A percentile compares a stretch with the other conserved stretches of the same genome.
Conservation (phyloP, 1,140 invertebrate species). For the Cryptotermes secundus region DNA sequence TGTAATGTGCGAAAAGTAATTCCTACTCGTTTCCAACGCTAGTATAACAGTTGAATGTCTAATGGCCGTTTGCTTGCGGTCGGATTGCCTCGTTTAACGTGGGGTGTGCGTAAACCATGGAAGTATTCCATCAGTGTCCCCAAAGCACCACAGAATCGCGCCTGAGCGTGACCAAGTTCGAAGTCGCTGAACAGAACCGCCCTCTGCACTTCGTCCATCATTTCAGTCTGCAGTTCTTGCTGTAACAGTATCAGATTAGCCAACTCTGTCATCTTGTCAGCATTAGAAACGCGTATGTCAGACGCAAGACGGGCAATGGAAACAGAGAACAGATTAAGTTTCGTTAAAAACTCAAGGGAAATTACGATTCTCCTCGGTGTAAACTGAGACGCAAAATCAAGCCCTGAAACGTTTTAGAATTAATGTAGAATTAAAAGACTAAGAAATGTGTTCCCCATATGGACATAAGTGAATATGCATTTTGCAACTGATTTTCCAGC, state of each 20-base stretch:
- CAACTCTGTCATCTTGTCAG: not conserved
- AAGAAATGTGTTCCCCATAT: too few relatives aligned
- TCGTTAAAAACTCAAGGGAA: too few relatives aligned
- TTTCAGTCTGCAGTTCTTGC: not conserved
- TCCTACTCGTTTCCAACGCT: not conserved
- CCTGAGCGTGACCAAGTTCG: not conserved
- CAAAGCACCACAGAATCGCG: not conserved
- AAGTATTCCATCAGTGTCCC: not conserved
- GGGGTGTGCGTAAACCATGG: not conserved
- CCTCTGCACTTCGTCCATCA: not conserved
- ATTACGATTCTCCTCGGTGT: too few relatives aligned
- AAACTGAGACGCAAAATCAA: too few relatives aligned
- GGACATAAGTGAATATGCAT: too few relatives aligned
- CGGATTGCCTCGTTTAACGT: not conserved
- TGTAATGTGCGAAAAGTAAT: not conserved
- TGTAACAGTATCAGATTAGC: not conserved
- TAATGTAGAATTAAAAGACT: too few relatives aligned
- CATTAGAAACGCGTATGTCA: not conserved
- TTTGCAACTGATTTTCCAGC: too few relatives aligned
- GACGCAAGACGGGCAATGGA: not conserved
- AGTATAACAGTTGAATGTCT: not conserved
- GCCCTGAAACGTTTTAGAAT: too few relatives aligned
- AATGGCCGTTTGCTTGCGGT: not conserved
- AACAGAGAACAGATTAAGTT: not conserved
- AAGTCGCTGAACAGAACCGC: not conserved